Evolutionary conservation across 2,113 vertebrate species (phyloP), one percentile per base, ranked within the genome.

Genomic region (Callionymus lyra): DNA sequence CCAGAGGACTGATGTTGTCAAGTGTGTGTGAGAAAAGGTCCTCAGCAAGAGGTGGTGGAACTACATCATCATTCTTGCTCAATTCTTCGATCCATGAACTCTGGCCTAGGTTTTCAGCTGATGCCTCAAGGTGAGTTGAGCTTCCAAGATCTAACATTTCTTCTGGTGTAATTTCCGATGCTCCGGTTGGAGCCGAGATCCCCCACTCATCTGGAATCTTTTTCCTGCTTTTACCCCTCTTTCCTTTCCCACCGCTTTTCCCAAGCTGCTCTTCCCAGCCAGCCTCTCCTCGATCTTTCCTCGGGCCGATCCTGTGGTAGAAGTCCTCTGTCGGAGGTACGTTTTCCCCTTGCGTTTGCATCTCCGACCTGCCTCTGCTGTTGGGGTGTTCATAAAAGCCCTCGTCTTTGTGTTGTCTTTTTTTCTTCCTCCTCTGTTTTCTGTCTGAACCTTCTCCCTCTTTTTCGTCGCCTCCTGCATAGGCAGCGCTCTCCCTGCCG

Each of bases 391-490:
- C 82, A 0, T 49, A 71, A 4, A 65, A 40, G 3, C 65, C 59
- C 9, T 86, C 84, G 0, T 85, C 83, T 39, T 74, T 77, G 13
- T 79, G 77, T 52, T 78, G 65, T 44, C 84, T 80, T 65, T 84
- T 87, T 68, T 86, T 86, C 70, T 86, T 87, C 70, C 76, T 86
- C 70, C 81, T 87, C 56, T 85, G 82, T 44, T 84, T 85, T 21
- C 72, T 59, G 40, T 85, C 86, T 1, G 54, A 70, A 11, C 69
- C 77, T 0, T 83, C 80, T 3, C 32, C 48, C 9, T 85, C 82
- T 38, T 63, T 58, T 50, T 84, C 85, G 3, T 85, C 83, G 0
- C 60, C 68, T 1, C 60, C 72, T n/a, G 70, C 77, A 1, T 74
- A 51, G 6, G 65, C 60, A 0, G 45, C 0, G 21, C 71, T 71